phyloP scores from a whole-genome alignment of 2,113 vertebrate species.

The Regulus satrapa region DNA sequence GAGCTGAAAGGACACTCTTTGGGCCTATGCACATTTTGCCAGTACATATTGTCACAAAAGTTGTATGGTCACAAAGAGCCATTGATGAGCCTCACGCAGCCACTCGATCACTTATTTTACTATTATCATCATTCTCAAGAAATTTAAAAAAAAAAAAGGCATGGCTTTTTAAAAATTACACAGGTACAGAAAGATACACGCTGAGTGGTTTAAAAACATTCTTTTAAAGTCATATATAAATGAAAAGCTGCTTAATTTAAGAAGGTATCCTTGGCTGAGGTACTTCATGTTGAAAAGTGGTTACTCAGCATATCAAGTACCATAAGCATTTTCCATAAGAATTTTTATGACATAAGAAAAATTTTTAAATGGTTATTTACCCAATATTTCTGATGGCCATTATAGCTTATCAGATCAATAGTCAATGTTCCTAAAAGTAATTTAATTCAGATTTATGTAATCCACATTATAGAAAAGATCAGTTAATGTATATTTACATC shows the following conservation, averaged over 20 bases:
- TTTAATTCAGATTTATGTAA: conserved; percentile 56
- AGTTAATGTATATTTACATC: conserved; percentile 29
- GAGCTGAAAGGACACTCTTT: not conserved
- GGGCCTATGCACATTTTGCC: not conserved
- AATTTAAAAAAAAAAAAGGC: not conserved
- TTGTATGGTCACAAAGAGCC: not conserved
- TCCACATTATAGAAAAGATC: conserved; percentile 20
- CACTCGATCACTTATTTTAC: not conserved
- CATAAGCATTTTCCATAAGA: conserved; percentile 42
- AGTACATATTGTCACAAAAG: not conserved
- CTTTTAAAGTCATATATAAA: conserved; percentile 9
- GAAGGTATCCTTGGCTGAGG: conserved; percentile 58
- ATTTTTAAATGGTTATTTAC: conserved; percentile 51
- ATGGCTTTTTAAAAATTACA: conserved; percentile 22
- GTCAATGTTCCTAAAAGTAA: conserved; percentile 61
- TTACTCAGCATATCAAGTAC: conserved; percentile 56
- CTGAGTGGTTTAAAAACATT: conserved; percentile 24
- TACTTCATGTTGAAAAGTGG: conserved; percentile 54
- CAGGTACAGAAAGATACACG: not conserved
- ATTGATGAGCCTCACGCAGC: not conserved
- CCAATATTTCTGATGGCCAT: conserved; percentile 18
- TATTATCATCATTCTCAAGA: not conserved
- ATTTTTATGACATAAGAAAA: conserved; percentile 44
- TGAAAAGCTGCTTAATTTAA: conserved; percentile 69
- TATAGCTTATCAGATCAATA: conserved; percentile 66